Evolutionary conservation across 92 coral and sea anemone genomes (phyloP).

Genomic region (Actinostola sp.): DNA sequence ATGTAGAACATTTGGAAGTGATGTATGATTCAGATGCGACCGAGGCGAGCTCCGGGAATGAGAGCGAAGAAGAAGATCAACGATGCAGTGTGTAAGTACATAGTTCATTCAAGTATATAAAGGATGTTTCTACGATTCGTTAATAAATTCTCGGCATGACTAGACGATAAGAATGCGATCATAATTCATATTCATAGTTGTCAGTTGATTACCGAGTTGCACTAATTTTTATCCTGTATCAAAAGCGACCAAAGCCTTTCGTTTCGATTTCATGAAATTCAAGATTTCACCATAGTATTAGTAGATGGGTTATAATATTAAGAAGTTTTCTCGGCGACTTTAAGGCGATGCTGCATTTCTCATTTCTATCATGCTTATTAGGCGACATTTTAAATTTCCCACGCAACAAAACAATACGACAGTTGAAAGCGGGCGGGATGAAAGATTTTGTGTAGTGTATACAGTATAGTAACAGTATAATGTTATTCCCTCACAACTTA

Average conservation of each 20-base stretch:
- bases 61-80: slow-evolving; percentile 85
- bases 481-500: not conserved
- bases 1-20: slow-evolving; percentile 90
- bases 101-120: not conserved
- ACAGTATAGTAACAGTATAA: not conserved
- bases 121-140: not conserved
- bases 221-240: slow-evolving; percentile 17
- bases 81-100: slow-evolving; percentile 33
- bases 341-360: not conserved
- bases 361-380: slow-evolving; percentile 4
- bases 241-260: slow-evolving; percentile 17
- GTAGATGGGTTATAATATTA: too few relatives aligned
- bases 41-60: slow-evolving; percentile 94
- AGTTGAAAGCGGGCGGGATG: slow-evolving; percentile 28
- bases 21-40: slow-evolving; percentile 98
- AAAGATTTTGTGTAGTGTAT: not conserved
- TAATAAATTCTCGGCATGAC: slow-evolving; percentile 13
- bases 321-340: not conserved
- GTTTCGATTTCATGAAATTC: slow-evolving; percentile 33
- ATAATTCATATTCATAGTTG: too few relatives aligned
- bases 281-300: not conserved
- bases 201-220: slow-evolving; percentile 11
- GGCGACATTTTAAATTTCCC: slow-evolving; percentile 91
- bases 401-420: slow-evolving; percentile 58
- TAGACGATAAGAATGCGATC: slow-evolving; percentile 8